Evolutionary conservation across 2,888 invertebrate species (phyloP).

Genomic region (Pseudoips prasinana): DNA sequence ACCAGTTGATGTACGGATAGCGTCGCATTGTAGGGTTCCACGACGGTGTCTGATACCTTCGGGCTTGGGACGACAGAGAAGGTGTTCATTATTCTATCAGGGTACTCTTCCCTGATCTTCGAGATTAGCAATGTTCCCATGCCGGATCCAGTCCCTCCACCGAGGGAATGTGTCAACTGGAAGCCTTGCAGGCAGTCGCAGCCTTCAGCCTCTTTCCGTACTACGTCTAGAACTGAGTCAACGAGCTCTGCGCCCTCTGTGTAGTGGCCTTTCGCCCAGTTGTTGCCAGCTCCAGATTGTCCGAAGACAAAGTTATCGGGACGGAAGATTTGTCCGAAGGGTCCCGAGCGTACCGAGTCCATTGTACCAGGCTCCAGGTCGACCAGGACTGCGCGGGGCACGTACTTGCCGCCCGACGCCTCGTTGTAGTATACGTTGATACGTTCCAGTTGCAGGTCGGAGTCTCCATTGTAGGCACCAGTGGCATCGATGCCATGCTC

Average conservation of each 20-base stretch:
- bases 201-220: constrained; percentile 83
- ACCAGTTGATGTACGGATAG: too few relatives aligned
- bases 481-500: constrained; percentile 67
- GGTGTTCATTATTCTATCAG: constrained; percentile 87
- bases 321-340: too few relatives aligned
- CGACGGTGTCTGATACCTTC: too few relatives aligned
- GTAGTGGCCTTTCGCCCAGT: too few relatives aligned
- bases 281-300: too few relatives aligned
- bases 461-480: constrained; percentile 83
- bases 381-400: constrained; percentile 66
- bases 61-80: constrained; percentile 89
- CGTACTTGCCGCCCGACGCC: constrained; percentile 81
- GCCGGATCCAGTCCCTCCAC: too few relatives aligned
- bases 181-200: too few relatives aligned
- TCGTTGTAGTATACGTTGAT: constrained; percentile 91
- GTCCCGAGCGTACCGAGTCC: constrained; percentile 86
- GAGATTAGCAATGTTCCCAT: too few relatives aligned
- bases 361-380: constrained; percentile 75
- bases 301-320: constrained; percentile 89
- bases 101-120: too few relatives aligned
- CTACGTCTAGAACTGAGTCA: constrained; percentile 83
- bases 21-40: too few relatives aligned
- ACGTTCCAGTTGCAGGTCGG: constrained; percentile 87
- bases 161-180: too few relatives aligned
- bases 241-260: constrained; percentile 84